Conservation (phyloP, 2,888 invertebrate species). For the Branchellion lobata region DNA sequence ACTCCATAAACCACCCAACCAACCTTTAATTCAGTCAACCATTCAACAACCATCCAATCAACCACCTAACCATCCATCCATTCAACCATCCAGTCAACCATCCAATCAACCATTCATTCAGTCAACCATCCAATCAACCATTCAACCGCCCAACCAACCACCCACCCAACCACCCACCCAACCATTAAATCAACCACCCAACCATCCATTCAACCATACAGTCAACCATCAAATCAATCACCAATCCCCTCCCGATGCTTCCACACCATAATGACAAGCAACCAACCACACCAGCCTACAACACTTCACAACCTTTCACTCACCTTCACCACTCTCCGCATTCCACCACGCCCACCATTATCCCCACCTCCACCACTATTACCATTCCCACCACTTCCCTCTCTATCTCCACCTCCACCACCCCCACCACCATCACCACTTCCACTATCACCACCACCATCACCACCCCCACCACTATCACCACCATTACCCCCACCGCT, state of each 20-base stretch:
- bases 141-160: too few species aligned
- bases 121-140: too few species aligned
- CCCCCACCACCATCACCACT: background rate
- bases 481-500: too few species aligned
- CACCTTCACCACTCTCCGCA: background rate
- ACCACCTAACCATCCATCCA: too few species aligned
- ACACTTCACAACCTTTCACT: background rate
- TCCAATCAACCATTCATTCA: too few species aligned
- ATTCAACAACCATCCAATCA: too few species aligned
- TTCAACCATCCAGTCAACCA: too few species aligned
- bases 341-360: background rate
- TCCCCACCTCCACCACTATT: background rate
- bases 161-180: background rate
- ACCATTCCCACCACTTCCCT: background rate
- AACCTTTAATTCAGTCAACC: too few species aligned
- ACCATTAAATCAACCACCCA: background rate
- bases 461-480: background rate
- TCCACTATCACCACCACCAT: background rate
- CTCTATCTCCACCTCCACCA: background rate
- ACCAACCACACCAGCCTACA: too few species aligned
- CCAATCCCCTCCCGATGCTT: background rate
- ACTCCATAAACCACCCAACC: too few species aligned
- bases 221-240: background rate
- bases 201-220: background rate
- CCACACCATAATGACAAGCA: too few species aligned